Conservation (phyloP, 2,888 invertebrate genomes). For the Phymatocera aterrima region DNA sequence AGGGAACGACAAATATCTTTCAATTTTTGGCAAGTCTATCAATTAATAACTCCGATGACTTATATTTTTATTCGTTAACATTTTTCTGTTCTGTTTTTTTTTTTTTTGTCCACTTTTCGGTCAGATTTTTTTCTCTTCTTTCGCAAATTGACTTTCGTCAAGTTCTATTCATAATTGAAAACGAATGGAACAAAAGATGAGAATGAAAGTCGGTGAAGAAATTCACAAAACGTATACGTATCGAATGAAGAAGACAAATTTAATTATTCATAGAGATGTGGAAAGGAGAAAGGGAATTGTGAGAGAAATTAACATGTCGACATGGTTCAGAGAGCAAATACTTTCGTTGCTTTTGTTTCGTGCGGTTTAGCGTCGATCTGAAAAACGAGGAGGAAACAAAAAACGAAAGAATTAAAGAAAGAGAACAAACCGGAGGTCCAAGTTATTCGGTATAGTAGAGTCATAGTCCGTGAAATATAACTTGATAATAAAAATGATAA, state of each 20-base stretch:
- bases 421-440: constrained; percentile 1
- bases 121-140: too few relatives aligned
- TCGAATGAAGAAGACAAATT: too few relatives aligned
- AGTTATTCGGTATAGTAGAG: too few relatives aligned
- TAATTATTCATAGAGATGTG: constrained; percentile 2
- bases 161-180: too few relatives aligned
- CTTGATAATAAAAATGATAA: too few relatives aligned
- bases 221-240: too few relatives aligned
- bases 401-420: neutral
- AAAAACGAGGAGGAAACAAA: neutral
- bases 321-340: constrained; percentile 24
- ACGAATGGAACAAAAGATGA: neutral
- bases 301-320: constrained; percentile 37
- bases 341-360: constrained; percentile 37
- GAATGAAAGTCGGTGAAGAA: neutral
- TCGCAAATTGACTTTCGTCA: too few relatives aligned
- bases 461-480: too few relatives aligned
- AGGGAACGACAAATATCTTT: constrained; percentile 65
- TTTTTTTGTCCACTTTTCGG: too few relatives aligned
- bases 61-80: neutral
- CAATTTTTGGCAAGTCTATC: constrained; percentile 58
- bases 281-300: constrained; percentile 34
- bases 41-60: neutral
- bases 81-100: neutral
- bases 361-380: neutral